These are phyloP conservation scores for Arrhopalites spinosus DNA, from an alignment of 2,888 invertebrate species.

Conservation along the genomic window DNA sequence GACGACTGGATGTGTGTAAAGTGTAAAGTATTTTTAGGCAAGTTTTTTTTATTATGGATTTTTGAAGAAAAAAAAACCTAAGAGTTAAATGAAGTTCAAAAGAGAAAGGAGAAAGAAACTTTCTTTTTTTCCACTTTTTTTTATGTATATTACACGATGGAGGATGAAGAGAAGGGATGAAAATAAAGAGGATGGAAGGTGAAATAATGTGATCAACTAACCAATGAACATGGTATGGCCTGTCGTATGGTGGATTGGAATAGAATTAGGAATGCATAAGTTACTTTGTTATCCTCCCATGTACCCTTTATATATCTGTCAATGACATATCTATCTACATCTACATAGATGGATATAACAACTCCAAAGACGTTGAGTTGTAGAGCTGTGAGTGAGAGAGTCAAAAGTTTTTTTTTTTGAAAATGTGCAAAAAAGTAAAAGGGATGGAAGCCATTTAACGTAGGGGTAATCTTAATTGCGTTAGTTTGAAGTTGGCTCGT, in stretches of 20 bases:
- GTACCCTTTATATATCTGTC: no score
- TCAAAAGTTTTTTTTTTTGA: not conserved
- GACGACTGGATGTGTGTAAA: no score
- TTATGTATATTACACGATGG: no score
- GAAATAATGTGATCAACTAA: constrained; percentile 21
- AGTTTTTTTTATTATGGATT: no score
- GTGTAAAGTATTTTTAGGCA: no score
- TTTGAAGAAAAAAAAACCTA: no score
- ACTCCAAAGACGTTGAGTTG: not conserved
- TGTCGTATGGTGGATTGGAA: no score
- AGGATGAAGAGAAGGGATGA: not conserved
- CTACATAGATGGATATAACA: not conserved
- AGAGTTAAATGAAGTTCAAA: no score
- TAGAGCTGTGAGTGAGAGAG: not conserved
- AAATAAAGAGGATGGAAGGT: not conserved
- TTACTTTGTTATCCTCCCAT: not conserved
- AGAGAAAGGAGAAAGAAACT: no score
- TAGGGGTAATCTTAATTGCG: constrained; percentile 29
- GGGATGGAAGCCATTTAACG: not conserved
- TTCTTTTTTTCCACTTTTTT: no score
- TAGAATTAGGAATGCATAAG: no score
- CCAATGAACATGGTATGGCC: not conserved
- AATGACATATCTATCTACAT: not conserved
- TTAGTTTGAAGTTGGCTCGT: constrained; percentile 24
- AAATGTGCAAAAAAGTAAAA: not conserved